A percentile compares a stretch with the other conserved stretches of the same genome.
These are phyloP conservation scores for Alectoris magna DNA, from an alignment of 2,797 vertebrate genomes.

Conservation along the genomic window DNA sequence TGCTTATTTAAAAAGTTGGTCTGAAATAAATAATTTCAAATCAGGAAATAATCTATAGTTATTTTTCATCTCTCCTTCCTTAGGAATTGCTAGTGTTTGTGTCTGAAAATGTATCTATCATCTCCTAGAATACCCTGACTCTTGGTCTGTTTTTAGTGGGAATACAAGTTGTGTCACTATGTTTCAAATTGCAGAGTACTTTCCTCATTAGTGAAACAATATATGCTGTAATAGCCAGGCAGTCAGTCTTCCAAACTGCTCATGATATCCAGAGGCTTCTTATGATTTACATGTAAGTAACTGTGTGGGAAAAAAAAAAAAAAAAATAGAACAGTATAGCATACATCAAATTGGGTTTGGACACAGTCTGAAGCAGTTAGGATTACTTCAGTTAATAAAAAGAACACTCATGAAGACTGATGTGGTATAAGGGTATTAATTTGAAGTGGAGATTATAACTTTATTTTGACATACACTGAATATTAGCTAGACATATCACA, in stretches of 20 bases:
- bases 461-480: slow-evolving; percentile 54
- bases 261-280: background rate
- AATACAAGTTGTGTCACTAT: background rate
- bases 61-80: background rate
- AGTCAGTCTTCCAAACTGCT: background rate
- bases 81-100: background rate
- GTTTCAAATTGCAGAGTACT: background rate
- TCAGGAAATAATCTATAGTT: background rate
- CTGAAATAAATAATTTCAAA: background rate
- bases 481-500: slow-evolving; percentile 45
- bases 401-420: slow-evolving; percentile 31
- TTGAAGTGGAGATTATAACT: slow-evolving; percentile 66
- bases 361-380: slow-evolving; percentile 60
- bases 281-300: slow-evolving; percentile 40
- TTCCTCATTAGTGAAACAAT: background rate
- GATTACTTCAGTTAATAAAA: slow-evolving; percentile 60
- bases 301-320: background rate
- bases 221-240: background rate
- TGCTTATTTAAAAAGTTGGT: background rate
- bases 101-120: background rate
- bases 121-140: background rate
- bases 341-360: slow-evolving; percentile 40
- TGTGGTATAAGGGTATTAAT: slow-evolving; percentile 60
- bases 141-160: background rate
- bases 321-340: background rate